Percentiles rank a stretch among this genome's conserved stretches.
phyloP scores from a whole-genome alignment of 1,140 invertebrate genomes.

The Drosophila funebris region DNA sequence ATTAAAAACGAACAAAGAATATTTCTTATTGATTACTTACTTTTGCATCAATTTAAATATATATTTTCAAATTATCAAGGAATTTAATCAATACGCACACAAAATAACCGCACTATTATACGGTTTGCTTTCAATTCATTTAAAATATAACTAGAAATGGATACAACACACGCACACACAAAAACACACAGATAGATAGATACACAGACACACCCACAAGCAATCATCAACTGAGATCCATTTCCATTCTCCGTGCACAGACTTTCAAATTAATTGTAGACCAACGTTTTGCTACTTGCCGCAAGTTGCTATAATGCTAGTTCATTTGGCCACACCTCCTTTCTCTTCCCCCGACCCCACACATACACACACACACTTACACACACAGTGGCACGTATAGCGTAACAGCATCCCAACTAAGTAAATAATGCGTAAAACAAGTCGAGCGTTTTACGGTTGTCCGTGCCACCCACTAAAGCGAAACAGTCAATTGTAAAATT shows the following conservation, averaged over 20 bases:
- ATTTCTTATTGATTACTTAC: neutral
- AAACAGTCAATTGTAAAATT: constrained; percentile 80
- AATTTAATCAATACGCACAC: constrained; percentile 9
- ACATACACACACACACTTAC: constrained; percentile 14
- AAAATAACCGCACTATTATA: constrained; percentile 10
- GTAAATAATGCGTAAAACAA: constrained; percentile 82
- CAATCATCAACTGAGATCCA: constrained; percentile 3
- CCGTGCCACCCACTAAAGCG: constrained; percentile 15
- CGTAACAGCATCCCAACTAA: constrained; percentile 65
- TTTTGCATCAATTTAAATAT: neutral
- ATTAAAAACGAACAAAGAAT: neutral
- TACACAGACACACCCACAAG: neutral
- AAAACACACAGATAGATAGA: neutral
- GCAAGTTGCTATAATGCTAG: constrained; percentile 69
- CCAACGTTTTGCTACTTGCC: constrained; percentile 75
- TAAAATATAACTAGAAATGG: neutral
- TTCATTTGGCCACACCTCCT: constrained; percentile 68
- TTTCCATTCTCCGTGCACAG: constrained; percentile 29
- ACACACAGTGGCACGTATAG: constrained; percentile 9
- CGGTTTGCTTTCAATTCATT: constrained; percentile 10
- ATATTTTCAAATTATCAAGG: constrained; percentile 17
- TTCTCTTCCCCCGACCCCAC: neutral
- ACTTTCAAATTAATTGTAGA: constrained; percentile 73
- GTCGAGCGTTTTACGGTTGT: constrained; percentile 71
- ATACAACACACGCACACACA: neutral